Percentiles rank a stretch among this genome's conserved stretches.
Conservation (phyloP, 2,113 vertebrate species). For the Lanius ludovicianus region DNA sequence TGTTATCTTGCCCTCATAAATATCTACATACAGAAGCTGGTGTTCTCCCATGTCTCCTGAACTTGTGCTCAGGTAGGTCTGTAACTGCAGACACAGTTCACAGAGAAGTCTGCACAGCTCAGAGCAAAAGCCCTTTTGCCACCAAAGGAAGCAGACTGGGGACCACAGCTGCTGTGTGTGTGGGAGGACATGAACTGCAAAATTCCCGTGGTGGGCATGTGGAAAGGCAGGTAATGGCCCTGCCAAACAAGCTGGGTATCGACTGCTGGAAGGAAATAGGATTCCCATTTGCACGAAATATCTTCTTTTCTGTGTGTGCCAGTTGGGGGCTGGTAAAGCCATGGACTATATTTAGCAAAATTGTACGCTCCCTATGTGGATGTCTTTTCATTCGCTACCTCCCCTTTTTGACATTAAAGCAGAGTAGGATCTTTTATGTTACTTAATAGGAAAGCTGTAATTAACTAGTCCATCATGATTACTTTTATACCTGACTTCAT, state of each 20-base stretch:
- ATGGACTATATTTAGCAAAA: slow-evolving; percentile 3
- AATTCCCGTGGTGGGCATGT: accelerated
- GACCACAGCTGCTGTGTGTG: accelerated
- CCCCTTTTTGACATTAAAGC: not conserved
- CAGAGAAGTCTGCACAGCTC: not conserved
- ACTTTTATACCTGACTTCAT: slow-evolving; percentile 6
- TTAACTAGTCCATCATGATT: slow-evolving; percentile 9
- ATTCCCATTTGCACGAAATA: not conserved
- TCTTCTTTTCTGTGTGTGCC: not conserved
- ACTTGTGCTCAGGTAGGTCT: not conserved
- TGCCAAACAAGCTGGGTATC: accelerated
- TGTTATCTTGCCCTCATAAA: not conserved
- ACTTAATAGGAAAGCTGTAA: slow-evolving; percentile 5
- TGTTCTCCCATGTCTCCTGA: not conserved
- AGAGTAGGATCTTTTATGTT: not conserved
- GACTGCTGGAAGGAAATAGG: not conserved
- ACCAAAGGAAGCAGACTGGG: not conserved
- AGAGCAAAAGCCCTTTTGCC: not conserved
- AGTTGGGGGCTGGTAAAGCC: not conserved
- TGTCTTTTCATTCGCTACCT: not conserved
- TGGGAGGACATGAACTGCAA: not conserved
- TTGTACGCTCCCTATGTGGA: not conserved
- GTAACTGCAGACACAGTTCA: not conserved
- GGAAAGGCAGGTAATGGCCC: not conserved
- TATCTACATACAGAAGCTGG: not conserved